phyloP scores from a whole-genome alignment of 2,797 vertebrate genomes.

The Heterohyrax brucei region DNA sequence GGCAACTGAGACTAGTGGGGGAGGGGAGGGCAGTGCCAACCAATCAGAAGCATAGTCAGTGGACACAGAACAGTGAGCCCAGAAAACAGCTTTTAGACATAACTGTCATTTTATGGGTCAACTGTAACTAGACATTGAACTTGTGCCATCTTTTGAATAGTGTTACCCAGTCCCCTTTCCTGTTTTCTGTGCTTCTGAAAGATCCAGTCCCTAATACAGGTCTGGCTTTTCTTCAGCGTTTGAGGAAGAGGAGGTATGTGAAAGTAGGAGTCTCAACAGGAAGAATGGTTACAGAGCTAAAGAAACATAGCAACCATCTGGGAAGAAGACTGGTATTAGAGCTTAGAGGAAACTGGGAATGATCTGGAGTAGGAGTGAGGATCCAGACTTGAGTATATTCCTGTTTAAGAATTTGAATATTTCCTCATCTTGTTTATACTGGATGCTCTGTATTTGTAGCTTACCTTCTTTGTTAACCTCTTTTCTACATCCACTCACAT shows the following conservation, averaged over 20 bases:
- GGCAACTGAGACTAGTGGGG: slow-evolving; percentile 37
- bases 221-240: neutral
- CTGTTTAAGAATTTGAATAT: neutral
- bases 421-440: neutral
- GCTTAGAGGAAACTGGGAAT: neutral
- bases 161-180: neutral
- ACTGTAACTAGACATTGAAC: neutral
- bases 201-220: neutral
- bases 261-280: no score
- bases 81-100: slow-evolving; percentile 76
- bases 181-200: slow-evolving; percentile 46
- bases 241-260: no score
- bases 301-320: no score
- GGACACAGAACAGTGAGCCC: slow-evolving; percentile 56
- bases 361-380: neutral
- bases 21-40: slow-evolving; percentile 68
- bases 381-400: neutral
- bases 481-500: neutral
- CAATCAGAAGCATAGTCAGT: slow-evolving; percentile 77
- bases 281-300: neutral
- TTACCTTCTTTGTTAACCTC: neutral
- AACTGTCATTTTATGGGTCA: slow-evolving; percentile 77
- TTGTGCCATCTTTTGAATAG: slow-evolving; percentile 52
- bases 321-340: neutral
- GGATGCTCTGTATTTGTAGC: neutral